Evolutionary conservation across 2,888 invertebrate genomes (phyloP).

Genomic region (Pecten maximus): DNA sequence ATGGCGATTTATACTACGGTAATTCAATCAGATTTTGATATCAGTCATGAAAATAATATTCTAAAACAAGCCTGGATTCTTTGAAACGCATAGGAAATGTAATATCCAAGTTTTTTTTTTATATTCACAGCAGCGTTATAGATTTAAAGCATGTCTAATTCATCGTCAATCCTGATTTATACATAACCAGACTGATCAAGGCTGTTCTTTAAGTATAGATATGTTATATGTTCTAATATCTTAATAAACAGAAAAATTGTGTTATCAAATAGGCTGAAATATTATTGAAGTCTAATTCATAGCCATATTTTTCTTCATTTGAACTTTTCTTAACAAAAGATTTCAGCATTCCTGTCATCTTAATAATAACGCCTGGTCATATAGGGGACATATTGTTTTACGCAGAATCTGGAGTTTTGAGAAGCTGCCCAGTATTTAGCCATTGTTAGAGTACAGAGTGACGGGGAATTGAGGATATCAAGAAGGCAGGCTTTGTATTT

Average conservation of each 20-base stretch:
- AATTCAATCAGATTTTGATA: too few relatives aligned
- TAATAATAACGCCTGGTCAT: slow-evolving; percentile 30
- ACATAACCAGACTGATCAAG: not conserved
- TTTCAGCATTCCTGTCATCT: slow-evolving; percentile 20
- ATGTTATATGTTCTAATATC: not conserved
- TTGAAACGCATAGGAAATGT: not conserved
- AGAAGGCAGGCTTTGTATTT: slow-evolving; percentile 24
- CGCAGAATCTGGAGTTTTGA: not conserved
- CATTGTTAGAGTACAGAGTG: slow-evolving; percentile 17
- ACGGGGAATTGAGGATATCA: slow-evolving; percentile 10
- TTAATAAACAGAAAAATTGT: not conserved
- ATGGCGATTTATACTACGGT: too few relatives aligned
- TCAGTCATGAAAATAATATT: not conserved
- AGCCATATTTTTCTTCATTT: slow-evolving; percentile 22
- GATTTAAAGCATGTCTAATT: not conserved
- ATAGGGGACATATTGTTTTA: slow-evolving; percentile 6
- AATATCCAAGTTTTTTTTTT: not conserved
- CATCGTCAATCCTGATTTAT: not conserved
- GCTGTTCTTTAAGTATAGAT: not conserved
- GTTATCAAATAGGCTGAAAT: not conserved
- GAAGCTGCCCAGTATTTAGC: not conserved
- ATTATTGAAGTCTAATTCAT: not conserved
- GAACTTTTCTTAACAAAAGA: slow-evolving; percentile 30
- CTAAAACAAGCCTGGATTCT: not conserved
- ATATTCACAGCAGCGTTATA: not conserved